Evolutionary conservation across 1,140 invertebrate species (phyloP), one percentile per base, ranked within the genome.

Genomic region (Drosophila persimilis): DNA sequence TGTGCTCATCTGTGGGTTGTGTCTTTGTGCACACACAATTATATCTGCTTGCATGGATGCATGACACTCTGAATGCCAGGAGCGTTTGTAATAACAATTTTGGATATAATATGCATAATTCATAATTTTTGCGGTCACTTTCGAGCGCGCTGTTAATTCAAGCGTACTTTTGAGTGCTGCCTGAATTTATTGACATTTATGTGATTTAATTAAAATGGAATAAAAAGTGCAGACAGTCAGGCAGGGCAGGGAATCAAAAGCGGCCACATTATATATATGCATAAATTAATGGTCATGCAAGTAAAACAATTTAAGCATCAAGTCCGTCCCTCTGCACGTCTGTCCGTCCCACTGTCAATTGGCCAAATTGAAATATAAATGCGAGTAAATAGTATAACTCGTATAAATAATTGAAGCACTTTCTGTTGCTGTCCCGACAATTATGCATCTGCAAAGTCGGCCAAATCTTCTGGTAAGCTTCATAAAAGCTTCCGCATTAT

Each of bases 161-260:
- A 77, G 73, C 73, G 61, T 76, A 70, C 63, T 75, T 71, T 63
- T 4, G 46, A 59, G 63, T 45, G 24, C 63, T 22, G 53, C 60
- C 35, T 11, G 60, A 67, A 84, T 77, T 85, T 80, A 80, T 85
- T 85, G 77, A 70, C 60, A 76, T 78, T 78, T 75, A 67, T 79
- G 67, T 85, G 64, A 84, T 85, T 85, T 62, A 71, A 80, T 80
- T 80, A 69, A 65, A 77, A 78, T 53, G 55, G 46, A 47, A 77
- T 41, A 73, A 77, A 72, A 67, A 61, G 44, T 41, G 24, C 54
- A 70, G 55, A 56, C 44, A 45, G 8, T 43, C 13, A 22, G 44
- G 20, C 41, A 39, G 54, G 56, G 5, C 35, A 39, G 3, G 35
- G 35, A 77, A 72, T 67, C 70, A 79, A 69, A 70, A 62, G 64